phyloP scores from a whole-genome alignment of 2,888 invertebrate species.

The Eupithecia abbreviata region DNA sequence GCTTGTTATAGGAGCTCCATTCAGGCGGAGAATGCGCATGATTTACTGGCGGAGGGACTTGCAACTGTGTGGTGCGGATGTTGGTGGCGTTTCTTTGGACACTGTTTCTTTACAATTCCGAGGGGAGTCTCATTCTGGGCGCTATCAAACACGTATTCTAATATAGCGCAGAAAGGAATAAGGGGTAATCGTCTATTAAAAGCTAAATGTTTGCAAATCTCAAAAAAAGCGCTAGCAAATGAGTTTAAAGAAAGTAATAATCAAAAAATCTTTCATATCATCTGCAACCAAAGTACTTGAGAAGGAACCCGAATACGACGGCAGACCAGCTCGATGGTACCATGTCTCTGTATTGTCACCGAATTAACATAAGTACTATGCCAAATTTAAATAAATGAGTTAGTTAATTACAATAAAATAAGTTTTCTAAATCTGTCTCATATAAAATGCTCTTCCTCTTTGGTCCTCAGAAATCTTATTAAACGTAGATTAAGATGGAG shows the following conservation, averaged over 20 bases:
- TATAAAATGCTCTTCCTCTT: neutral
- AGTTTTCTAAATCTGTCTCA: neutral
- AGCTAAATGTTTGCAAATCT: neutral
- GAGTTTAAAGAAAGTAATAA: neutral
- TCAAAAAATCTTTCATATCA: no score
- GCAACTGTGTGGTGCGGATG: slow-evolving; percentile 29
- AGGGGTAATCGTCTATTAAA: no score
- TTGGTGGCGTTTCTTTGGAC: neutral
- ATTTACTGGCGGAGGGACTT: slow-evolving; percentile 39
- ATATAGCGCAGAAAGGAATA: no score
- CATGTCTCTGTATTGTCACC: no score
- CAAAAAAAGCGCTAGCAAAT: neutral
- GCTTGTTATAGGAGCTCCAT: slow-evolving; percentile 43
- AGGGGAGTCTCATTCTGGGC: neutral
- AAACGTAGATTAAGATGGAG: slow-evolving; percentile 27
- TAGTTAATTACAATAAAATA: no score
- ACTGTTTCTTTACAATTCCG: neutral
- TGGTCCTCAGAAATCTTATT: slow-evolving; percentile 30
- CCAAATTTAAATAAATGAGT: no score
- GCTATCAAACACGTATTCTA: neutral
- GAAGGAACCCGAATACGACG: no score
- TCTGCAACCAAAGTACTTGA: no score
- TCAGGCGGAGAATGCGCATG: slow-evolving; percentile 40
- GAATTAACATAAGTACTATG: no score
- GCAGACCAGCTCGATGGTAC: no score